phyloP scores from a whole-genome alignment of 2,888 invertebrate species.

The Lymantria dispar region DNA sequence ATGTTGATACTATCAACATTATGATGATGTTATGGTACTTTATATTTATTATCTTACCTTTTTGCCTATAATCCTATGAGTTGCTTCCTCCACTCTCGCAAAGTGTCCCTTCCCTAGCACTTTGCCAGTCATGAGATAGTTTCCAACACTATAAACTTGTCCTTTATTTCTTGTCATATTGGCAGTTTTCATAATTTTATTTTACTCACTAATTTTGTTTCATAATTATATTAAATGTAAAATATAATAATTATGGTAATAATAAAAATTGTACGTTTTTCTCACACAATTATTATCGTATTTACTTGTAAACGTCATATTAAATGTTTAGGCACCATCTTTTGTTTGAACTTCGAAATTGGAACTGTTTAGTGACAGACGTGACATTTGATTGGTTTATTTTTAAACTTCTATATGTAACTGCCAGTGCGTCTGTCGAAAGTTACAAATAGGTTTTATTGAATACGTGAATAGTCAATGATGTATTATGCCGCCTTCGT shows the following conservation, averaged over 20 bases:
- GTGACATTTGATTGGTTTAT: constrained; percentile 64
- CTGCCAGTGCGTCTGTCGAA: constrained; percentile 33
- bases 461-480: background rate
- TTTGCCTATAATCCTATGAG: constrained; percentile 85
- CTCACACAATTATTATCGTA: constrained; percentile 43
- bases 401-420: constrained; percentile 50
- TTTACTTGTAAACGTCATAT: constrained; percentile 62
- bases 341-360: constrained; percentile 71
- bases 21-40: background rate
- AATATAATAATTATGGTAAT: constrained; percentile 13
- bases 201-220: constrained; percentile 55
- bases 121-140: constrained; percentile 87
- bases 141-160: constrained; percentile 84
- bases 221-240: constrained; percentile 42
- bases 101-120: constrained; percentile 89
- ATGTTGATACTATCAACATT: too few relatives aligned
- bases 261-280: constrained; percentile 32
- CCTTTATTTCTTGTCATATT: constrained; percentile 57
- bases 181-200: constrained; percentile 51
- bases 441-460: constrained; percentile 4
- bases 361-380: constrained; percentile 59
- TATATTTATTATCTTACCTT: constrained; percentile 78
- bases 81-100: constrained; percentile 88
- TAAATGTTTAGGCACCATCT: constrained; percentile 52
- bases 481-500: too few relatives aligned